Percentiles rank a stretch among this genome's conserved stretches.
Conservation (phyloP, 2,888 invertebrate genomes). For the Drosophila anceps region DNA sequence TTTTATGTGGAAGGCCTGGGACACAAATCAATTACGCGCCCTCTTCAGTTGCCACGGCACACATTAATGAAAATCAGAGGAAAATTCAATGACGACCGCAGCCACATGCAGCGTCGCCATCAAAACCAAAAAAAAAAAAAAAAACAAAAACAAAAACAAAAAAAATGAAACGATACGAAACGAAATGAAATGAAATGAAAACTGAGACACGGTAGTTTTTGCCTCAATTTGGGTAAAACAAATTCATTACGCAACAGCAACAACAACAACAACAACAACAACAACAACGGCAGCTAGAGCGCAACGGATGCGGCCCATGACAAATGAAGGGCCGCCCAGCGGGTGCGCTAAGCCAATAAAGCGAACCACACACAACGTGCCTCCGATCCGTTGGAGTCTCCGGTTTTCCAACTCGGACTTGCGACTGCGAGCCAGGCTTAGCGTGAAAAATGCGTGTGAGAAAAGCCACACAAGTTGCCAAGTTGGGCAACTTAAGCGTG, state of each 20-base stretch:
- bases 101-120: slow-evolving; percentile 61
- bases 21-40: slow-evolving; percentile 73
- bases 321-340: slow-evolving; percentile 71
- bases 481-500: slow-evolving; percentile 44
- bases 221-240: slow-evolving; percentile 64
- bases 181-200: slow-evolving; percentile 48
- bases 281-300: slow-evolving; percentile 25
- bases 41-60: slow-evolving; percentile 55
- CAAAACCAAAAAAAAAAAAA: slow-evolving; percentile 30
- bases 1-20: slow-evolving; percentile 62
- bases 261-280: slow-evolving; percentile 13
- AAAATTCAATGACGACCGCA: slow-evolving; percentile 53
- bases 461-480: slow-evolving; percentile 75
- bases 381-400: slow-evolving; percentile 14
- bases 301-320: slow-evolving; percentile 61
- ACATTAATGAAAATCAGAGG: slow-evolving; percentile 70
- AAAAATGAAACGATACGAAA: slow-evolving; percentile 24
- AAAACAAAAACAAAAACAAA: slow-evolving; percentile 7
- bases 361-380: slow-evolving; percentile 57
- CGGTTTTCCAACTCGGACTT: slow-evolving; percentile 20
- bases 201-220: slow-evolving; percentile 57
- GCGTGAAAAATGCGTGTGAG: slow-evolving; percentile 75
- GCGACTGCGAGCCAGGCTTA: slow-evolving; percentile 42
- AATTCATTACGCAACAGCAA: slow-evolving; percentile 70
- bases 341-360: slow-evolving; percentile 58